phyloP scores from a whole-genome alignment of 2,888 invertebrate species.

The Callosobruchus maculatus region DNA sequence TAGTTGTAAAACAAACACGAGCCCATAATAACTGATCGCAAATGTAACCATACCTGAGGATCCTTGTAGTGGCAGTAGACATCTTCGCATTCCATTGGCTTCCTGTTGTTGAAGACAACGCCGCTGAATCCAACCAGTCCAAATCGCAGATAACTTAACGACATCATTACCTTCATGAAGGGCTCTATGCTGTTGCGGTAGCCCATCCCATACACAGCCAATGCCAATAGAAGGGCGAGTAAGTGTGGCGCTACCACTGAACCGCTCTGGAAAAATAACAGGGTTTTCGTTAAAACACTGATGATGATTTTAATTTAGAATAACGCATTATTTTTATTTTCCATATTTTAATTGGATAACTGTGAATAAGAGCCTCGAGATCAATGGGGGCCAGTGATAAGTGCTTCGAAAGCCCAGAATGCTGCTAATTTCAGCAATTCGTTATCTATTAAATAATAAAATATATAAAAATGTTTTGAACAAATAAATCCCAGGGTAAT shows the following conservation, averaged over 20 bases:
- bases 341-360: too few relatives aligned
- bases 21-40: background rate
- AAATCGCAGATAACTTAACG: constrained; percentile 63
- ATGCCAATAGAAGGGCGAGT: constrained; percentile 55
- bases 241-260: constrained; percentile 58
- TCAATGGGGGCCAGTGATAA: too few relatives aligned
- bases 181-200: constrained; percentile 55
- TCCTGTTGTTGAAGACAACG: constrained; percentile 60
- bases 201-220: constrained; percentile 63
- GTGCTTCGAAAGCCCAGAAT: too few relatives aligned
- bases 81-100: constrained; percentile 58
- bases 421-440: too few relatives aligned
- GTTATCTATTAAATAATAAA: too few relatives aligned
- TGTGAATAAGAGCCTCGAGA: too few relatives aligned
- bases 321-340: too few relatives aligned
- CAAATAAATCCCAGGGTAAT: too few relatives aligned
- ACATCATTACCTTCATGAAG: constrained; percentile 56
- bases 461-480: too few relatives aligned
- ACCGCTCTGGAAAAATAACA: constrained; percentile 54
- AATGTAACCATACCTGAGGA: constrained; percentile 39
- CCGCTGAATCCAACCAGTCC: constrained; percentile 58
- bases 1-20: too few relatives aligned
- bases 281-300: too few relatives aligned
- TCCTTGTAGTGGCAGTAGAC: constrained; percentile 58
- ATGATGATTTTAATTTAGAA: too few relatives aligned